Evolutionary conservation across 2,797 vertebrate genomes (phyloP), one percentile per base, ranked within the genome.

Genomic region (Anguilla anguilla): DNA sequence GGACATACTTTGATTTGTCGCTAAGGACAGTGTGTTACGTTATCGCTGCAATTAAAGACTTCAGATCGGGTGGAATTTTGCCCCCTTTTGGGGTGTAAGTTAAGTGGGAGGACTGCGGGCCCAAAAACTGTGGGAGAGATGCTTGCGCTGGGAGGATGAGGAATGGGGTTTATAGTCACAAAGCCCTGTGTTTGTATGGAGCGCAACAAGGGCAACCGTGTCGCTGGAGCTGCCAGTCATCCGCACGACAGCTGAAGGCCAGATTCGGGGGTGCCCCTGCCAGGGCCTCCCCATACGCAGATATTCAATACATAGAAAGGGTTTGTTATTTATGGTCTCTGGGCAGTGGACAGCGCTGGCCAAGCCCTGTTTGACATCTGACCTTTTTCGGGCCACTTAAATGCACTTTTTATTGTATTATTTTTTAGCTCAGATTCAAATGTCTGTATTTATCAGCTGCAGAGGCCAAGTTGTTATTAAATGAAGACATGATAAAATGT

Each of bases 191-290:
- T 89, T 67, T 86, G 77, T 89, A 87, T 79, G 86, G 87, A 87
- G 85, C 49, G 57, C 88, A 84, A 77, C 79, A 72, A 88, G n/a
- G 55, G 82, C 83, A 55, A 79, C 72, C 74, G 84, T 87, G 74
- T 61, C 83, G 74, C 82, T 6, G 72, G 86, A 82, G 74, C 85
- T 74, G 83, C 72, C 84, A 28, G 85, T 83, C 74, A 86, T 82
- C 79, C 53, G 81, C 85, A 61, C 72, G 89, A 84, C 90, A 92
- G 92, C 89, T 92, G 88, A 90, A 83, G 49, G 85, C 25, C 9
- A 15, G 39, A 49, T 88, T 64, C 87, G 43, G 69, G 49, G 74
- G 59, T 77, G 43, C 67, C 72, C 88, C 72, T 31, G 51, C 28
- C 19, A 6, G 51, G 84, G 82, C 53, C 87, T 77, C 86, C 64